Percentiles rank a stretch among this genome's conserved stretches.
These are phyloP conservation scores for Argyrosomus japonicus DNA, from an alignment of 2,113 vertebrate genomes.

Conservation along the genomic window DNA sequence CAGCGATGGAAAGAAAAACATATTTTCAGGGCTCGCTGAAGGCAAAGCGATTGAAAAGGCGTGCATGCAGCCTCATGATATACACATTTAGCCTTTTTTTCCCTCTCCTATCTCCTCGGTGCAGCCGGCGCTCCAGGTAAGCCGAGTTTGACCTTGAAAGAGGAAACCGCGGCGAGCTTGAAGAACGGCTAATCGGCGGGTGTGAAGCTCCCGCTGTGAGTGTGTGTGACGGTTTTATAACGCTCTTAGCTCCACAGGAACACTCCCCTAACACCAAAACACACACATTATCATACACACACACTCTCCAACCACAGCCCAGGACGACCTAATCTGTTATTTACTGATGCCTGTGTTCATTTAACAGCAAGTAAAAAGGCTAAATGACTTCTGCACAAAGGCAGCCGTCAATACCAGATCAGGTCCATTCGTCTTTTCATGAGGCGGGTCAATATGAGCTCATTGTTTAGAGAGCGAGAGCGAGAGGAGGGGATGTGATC, in stretches of 20 bases:
- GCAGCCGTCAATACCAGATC: constrained; percentile 12
- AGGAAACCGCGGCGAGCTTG: constrained; percentile 39
- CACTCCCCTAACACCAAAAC: constrained; percentile 44
- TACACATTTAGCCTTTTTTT: constrained; percentile 7
- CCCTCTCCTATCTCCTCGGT: constrained; percentile 49
- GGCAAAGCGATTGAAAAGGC: not conserved
- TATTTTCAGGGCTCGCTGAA: not conserved
- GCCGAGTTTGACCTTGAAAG: constrained; percentile 70
- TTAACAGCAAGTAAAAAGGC: constrained; percentile 27
- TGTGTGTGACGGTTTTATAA: constrained; percentile 40
- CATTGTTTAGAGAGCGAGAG: constrained; percentile 23
- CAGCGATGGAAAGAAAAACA: not conserved
- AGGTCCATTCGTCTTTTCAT: not conserved
- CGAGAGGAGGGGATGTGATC: not conserved
- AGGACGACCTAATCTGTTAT: constrained; percentile 33
- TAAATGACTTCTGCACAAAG: constrained; percentile 39
- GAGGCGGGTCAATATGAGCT: constrained; percentile 1
- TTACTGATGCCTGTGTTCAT: constrained; percentile 39
- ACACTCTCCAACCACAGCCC: constrained; percentile 1
- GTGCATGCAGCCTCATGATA: not conserved
- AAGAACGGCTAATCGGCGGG: constrained; percentile 45
- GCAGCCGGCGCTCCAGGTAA: constrained; percentile 65
- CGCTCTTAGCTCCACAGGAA: constrained; percentile 33
- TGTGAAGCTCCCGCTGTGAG: constrained; percentile 24
- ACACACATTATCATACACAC: constrained; percentile 30